Base-by-base conservation (phyloP, 2,113 vertebrate genomes). In the Vidua chalybeata region DNA sequence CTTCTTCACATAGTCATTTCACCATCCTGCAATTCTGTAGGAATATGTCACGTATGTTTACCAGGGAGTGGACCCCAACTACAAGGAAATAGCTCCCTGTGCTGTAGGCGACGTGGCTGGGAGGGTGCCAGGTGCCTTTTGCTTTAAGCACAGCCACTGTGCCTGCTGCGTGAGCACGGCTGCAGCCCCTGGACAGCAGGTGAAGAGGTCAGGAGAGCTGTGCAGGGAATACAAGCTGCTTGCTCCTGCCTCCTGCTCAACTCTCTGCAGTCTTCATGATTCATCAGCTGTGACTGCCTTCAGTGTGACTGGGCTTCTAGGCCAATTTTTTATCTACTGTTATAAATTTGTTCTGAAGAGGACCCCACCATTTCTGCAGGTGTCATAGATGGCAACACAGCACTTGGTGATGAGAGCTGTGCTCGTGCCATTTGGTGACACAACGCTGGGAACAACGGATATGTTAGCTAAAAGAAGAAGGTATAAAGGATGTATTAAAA, bases 201-300 rank as follows among this genome's bases (percentile, higher is more conserved):
- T 66, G 68, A 83, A 73, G 69, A 73, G 84, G 83, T 43, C 30
- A 0, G 64, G 85, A 69, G 79, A 89, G 78, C 83, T 82, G 87
- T 67, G 14, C 9, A 30, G 67, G 41, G 59, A 55, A 28, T 41
- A 14, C 33, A 20, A 39, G 55, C 45, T 48, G 26, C 39, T 83
- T 67, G 59, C 48, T 58, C 33, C 94, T 85, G 63, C 51, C 48
- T 56, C 33, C 78, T 62, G 66, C 49, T 86, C 84, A 20, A 72
- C 90, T 73, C 73, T 69, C 61, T 63, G 33, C 46, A 46, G 87
- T 58, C 54, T 11, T 23, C 3, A 6, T 77, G 94, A 96, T 58
- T 96, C 92, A 84, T 90, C 86, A 52, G 67, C 76, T 84, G 24
- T 73, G 92, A n/a, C 68, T 16, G 19, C 68, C 73, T 84, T 83